phyloP scores from a whole-genome alignment of 1,140 invertebrate genomes.

The Oncopeltus fasciatus region DNA sequence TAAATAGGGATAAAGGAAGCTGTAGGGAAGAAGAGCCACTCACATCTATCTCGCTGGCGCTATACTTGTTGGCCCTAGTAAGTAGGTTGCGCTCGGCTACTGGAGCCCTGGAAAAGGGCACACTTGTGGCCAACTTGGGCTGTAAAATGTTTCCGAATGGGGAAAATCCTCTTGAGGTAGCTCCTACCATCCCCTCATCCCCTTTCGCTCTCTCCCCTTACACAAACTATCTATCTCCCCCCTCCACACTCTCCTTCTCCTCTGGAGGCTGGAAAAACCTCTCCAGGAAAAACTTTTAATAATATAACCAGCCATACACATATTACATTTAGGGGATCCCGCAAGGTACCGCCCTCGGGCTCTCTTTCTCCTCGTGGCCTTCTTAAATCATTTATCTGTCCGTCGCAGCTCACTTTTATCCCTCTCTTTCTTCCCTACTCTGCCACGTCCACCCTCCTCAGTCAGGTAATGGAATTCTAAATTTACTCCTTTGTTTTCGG shows the following conservation, averaged over 20 bases:
- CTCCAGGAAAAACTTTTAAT: constrained; percentile 5
- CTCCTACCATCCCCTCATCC: too few relatives aligned
- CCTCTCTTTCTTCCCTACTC: neutral
- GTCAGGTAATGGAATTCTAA: neutral
- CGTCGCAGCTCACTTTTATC: neutral
- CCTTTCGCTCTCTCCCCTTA: too few relatives aligned
- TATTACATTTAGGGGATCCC: constrained; percentile 1
- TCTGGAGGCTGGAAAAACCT: neutral
- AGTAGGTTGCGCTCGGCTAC: too few relatives aligned
- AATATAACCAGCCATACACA: constrained; percentile 6
- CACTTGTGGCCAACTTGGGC: constrained; percentile 2
- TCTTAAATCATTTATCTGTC: constrained; percentile 2
- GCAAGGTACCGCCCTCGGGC: neutral
- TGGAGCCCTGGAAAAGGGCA: too few relatives aligned
- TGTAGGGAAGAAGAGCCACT: too few relatives aligned
- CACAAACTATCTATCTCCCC: too few relatives aligned
- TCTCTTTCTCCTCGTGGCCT: too few relatives aligned
- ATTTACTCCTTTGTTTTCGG: neutral
- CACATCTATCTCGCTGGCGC: too few relatives aligned
- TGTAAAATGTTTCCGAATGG: neutral
- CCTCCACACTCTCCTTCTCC: too few relatives aligned
- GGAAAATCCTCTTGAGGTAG: neutral
- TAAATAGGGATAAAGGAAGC: too few relatives aligned
- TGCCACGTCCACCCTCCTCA: too few relatives aligned
- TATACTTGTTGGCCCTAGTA: too few relatives aligned